Evolutionary conservation across 35 echinoderm and acorn worm species (phyloP), one percentile per base, ranked within the genome.

Genomic region (Stichopus chloronotus): DNA sequence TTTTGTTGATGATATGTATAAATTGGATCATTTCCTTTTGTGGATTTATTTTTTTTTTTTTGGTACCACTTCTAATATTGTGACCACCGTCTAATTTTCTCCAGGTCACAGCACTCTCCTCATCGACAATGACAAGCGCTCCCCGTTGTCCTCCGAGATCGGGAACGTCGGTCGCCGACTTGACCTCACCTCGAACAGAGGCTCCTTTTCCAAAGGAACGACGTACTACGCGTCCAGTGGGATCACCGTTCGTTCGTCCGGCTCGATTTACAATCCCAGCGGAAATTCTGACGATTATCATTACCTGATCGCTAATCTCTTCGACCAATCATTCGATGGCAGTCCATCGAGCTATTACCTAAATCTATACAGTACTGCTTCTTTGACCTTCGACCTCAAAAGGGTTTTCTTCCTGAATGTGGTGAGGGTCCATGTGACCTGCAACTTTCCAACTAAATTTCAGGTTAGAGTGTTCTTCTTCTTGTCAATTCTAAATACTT

Each of bases 261-360:
- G 52, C 53, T 0, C 74, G 9, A 61, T 83, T 22, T 92, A 91
- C 71, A 22, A 84, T 65, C 30, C 12, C 52, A 60, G 81, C 4
- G 12, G 55, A n/a, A 53, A 57, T 13, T 53, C 55, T 61, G 86
- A 92, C 60, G 74, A 78, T 53, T 58, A 91, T 56, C 92, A 79
- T 6, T 93, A 94, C 82, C 80, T 76, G 19, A 68, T 98, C 55
- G 90, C 88, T 9, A 92, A 95, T 76, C 91, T 98, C 19, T 98
- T 98, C 94, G 96, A 98, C 65, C 96, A 98, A 83, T 92, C 92
- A 60, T 92, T 95, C 11, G 71, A 81, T 25, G 63, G 72, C 61
- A 90, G 55, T 22, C 17, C 55, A n/a, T 63, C 17, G 5, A 74
- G 84, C 23, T 95, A 92, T 53, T 95, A 87, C 55, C 24, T 60